A percentile compares a stretch with the other conserved stretches of the same genome.
phyloP scores from a whole-genome alignment of 2,113 vertebrate species.

The Electrona antarctica region DNA sequence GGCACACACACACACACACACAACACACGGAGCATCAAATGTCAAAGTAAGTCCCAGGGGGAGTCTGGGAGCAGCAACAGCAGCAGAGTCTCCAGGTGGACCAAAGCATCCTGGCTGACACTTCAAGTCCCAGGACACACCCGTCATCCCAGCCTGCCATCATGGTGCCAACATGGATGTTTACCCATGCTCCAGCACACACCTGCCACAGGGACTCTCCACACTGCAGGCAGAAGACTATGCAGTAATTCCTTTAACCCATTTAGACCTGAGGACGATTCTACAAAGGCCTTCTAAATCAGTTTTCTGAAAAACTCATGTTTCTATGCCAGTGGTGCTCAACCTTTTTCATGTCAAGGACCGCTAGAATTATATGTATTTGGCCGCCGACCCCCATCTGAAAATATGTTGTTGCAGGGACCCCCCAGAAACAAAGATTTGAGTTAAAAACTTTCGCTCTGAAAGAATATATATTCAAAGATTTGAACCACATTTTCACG shows the following conservation, averaged over 20 bases:
- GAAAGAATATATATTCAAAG: too few species aligned
- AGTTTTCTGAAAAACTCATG: too few species aligned
- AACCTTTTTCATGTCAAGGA: too few species aligned
- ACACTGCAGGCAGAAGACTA: conserved; percentile 52
- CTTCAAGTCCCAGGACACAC: conserved; percentile 69
- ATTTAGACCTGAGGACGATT: too few species aligned
- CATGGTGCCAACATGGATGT: conserved; percentile 73
- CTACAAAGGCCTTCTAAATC: too few species aligned
- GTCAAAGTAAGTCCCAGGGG: conserved; percentile 55
- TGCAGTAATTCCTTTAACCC: conserved; percentile 67
- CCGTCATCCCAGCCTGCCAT: conserved; percentile 65
- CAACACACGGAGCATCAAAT: conserved; percentile 50
- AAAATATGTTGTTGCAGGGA: too few species aligned
- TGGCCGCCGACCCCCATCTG: too few species aligned
- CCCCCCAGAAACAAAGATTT: too few species aligned
- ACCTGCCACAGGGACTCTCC: conserved; percentile 75
- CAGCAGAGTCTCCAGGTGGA: conserved; percentile 73
- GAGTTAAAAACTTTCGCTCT: too few species aligned
- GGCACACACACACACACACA: background rate
- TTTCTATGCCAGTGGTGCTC: too few species aligned
- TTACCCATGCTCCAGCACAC: conserved; percentile 70
- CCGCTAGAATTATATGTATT: too few species aligned
- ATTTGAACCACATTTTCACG: too few species aligned
- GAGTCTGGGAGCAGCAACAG: conserved; percentile 43
- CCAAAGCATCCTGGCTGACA: conserved; percentile 66